Conservation (phyloP, 2,888 invertebrate species). For the Acleris emargana region DNA sequence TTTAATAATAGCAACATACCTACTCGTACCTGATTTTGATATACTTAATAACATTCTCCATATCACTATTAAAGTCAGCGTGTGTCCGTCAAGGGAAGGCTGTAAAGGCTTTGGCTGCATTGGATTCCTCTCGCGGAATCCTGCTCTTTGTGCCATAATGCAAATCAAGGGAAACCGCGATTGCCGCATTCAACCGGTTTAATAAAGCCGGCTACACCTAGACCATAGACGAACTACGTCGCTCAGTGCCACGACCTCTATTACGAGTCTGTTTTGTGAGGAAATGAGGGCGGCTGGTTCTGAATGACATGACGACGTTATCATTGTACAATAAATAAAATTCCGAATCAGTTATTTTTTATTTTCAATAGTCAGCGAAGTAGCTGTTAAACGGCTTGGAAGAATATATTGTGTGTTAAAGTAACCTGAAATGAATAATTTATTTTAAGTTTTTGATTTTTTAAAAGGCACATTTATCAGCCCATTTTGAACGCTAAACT, state of each 20-base stretch:
- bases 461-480: neutral
- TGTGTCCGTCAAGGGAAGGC: slow-evolving; percentile 26
- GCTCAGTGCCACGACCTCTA: neutral
- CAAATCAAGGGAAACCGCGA: slow-evolving; percentile 63
- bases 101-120: slow-evolving; percentile 48
- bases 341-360: too few species aligned
- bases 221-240: slow-evolving; percentile 38
- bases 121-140: slow-evolving; percentile 52
- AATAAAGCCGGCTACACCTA: slow-evolving; percentile 61
- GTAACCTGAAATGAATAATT: too few species aligned
- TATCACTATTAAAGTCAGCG: slow-evolving; percentile 14
- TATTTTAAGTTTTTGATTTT: neutral
- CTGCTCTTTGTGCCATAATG: slow-evolving; percentile 63
- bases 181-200: slow-evolving; percentile 66
- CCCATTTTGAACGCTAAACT: neutral
- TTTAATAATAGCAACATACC: too few species aligned
- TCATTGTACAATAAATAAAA: too few species aligned
- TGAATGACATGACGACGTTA: too few species aligned
- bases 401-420: too few species aligned
- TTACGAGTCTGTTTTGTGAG: too few species aligned
- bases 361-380: too few species aligned
- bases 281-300: too few species aligned
- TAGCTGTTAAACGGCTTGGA: too few species aligned
- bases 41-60: slow-evolving; percentile 10
- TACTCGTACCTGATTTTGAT: too few species aligned